Conservation (phyloP, 2,797 vertebrate species). For the Macropus fuliginosus region DNA sequence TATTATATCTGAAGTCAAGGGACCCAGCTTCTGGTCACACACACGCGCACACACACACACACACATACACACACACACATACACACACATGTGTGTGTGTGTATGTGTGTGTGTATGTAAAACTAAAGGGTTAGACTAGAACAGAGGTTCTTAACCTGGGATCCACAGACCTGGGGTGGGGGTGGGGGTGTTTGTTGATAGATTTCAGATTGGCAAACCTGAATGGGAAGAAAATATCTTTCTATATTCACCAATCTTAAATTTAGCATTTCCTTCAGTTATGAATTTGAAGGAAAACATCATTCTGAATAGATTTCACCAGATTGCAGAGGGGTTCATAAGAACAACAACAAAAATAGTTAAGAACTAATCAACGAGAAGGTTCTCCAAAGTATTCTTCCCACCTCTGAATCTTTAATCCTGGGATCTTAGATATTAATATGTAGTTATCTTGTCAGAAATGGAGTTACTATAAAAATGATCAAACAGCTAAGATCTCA, state of each 20-base stretch:
- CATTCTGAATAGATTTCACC: neutral
- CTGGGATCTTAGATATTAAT: constrained; percentile 37
- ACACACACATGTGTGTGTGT: no score
- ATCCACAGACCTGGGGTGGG: neutral
- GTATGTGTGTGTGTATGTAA: neutral
- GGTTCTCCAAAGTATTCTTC: neutral
- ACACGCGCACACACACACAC: no score
- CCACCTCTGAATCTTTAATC: neutral
- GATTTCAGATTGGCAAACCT: neutral
- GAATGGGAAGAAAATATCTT: neutral
- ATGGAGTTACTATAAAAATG: constrained; percentile 82
- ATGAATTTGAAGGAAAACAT: neutral
- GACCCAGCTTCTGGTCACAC: neutral
- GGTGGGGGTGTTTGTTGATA: neutral
- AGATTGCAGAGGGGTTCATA: neutral
- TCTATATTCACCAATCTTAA: neutral
- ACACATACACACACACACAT: no score
- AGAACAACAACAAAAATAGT: neutral
- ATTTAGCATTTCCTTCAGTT: neutral
- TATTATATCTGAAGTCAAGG: neutral
- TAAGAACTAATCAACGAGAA: neutral
- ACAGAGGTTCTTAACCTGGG: neutral
- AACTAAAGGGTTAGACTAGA: neutral
- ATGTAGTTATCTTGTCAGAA: constrained; percentile 78
- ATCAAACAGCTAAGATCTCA: constrained; percentile 76